These are phyloP conservation scores for Enteromius paludinosus DNA, from an alignment of 2,797 vertebrate genomes.

Conservation along the genomic window DNA sequence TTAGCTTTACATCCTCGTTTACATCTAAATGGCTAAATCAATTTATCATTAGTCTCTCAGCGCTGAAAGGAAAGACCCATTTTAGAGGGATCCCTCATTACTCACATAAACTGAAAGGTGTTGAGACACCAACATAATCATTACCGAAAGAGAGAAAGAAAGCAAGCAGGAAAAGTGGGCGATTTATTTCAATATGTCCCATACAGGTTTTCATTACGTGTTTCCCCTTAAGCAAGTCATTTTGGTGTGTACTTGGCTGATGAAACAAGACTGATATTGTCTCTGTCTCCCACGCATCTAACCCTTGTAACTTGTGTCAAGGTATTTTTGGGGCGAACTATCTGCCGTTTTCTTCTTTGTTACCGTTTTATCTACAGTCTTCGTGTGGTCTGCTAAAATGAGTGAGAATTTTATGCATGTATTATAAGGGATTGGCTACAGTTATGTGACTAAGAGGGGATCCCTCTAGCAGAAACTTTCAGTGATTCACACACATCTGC, in stretches of 20 bases:
- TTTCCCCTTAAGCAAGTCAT: constrained; percentile 57
- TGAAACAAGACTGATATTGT: not conserved
- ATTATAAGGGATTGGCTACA: constrained; percentile 26
- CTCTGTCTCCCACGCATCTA: constrained; percentile 1
- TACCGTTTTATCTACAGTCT: not conserved
- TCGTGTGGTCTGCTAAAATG: constrained; percentile 28
- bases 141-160: constrained; percentile 72
- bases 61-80: constrained; percentile 55
- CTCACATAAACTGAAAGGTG: constrained; percentile 58
- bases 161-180: constrained; percentile 65
- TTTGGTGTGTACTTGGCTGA: constrained; percentile 16
- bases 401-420: not conserved
- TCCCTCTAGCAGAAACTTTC: constrained; percentile 47
- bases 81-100: constrained; percentile 63
- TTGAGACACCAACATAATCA: constrained; percentile 65
- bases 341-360: not conserved
- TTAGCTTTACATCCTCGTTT: constrained; percentile 51
- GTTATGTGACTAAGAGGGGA: constrained; percentile 43
- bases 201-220: constrained; percentile 40
- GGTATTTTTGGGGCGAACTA: not conserved
- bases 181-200: constrained; percentile 60
- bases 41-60: not conserved
- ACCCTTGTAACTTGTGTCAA: not conserved
- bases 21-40: not conserved
- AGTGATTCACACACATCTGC: constrained; percentile 51